These are phyloP conservation scores for Sphaerodactylus townsendi DNA, from an alignment of 2,113 vertebrate species.

Conservation along the genomic window DNA sequence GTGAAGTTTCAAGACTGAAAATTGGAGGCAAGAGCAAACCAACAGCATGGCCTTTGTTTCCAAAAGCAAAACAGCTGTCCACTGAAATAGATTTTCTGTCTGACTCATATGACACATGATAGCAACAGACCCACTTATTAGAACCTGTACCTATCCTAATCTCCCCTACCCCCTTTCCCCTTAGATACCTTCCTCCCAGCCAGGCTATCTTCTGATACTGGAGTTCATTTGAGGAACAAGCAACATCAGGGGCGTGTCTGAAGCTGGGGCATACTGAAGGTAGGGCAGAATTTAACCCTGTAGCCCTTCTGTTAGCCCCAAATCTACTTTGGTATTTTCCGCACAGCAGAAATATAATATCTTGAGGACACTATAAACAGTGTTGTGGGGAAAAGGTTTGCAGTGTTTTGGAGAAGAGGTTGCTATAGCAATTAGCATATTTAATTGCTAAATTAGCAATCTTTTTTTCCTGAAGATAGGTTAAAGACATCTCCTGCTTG, in stretches of 20 bases:
- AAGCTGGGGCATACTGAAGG: not conserved
- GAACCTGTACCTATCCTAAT: not conserved
- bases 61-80: slow-evolving; percentile 57
- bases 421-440: no score
- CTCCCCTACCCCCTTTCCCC: no score
- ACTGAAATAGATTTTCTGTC: not conserved
- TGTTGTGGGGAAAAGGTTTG: no score
- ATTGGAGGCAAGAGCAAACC: slow-evolving; percentile 70
- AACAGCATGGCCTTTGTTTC: slow-evolving; percentile 52
- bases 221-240: not conserved
- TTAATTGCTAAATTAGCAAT: no score
- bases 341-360: no score
- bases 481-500: no score
- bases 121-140: not conserved
- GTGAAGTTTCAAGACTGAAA: slow-evolving; percentile 55
- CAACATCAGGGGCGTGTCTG: not conserved
- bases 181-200: not conserved
- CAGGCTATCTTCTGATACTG: not conserved
- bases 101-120: not conserved
- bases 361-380: no score
- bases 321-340: no score
- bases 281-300: not conserved
- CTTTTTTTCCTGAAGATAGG: no score
- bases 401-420: no score
- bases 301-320: not conserved